Evolutionary conservation across 2,113 vertebrate species (phyloP).

Genomic region (Genyomyrus donnyi): DNA sequence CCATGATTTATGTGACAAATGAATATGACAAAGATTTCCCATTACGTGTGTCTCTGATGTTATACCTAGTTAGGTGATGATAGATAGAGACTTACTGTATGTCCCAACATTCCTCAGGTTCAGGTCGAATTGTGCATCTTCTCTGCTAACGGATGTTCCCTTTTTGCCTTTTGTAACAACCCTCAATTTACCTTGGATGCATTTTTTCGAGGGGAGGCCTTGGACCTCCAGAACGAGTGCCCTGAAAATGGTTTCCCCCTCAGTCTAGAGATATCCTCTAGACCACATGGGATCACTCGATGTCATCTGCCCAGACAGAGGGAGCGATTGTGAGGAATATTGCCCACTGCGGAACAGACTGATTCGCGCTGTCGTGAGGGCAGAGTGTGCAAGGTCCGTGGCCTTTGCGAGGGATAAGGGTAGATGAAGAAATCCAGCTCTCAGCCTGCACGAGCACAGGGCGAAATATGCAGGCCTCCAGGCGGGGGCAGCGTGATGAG

Average conservation of each 20-base stretch:
- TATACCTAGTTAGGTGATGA: slow-evolving; percentile 28
- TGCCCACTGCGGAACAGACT: not conserved
- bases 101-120: slow-evolving; percentile 59
- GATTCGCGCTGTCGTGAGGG: slow-evolving; percentile 1
- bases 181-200: slow-evolving; percentile 13
- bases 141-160: slow-evolving; percentile 27
- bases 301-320: not conserved
- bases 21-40: not conserved
- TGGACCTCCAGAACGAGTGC: slow-evolving; percentile 16
- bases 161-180: slow-evolving; percentile 31
- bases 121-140: slow-evolving; percentile 26
- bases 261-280: not conserved
- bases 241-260: not conserved
- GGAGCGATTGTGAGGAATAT: not conserved
- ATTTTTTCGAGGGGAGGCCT: slow-evolving; percentile 25
- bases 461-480: slow-evolving; percentile 22
- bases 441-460: slow-evolving; percentile 3
- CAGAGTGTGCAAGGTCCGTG: slow-evolving; percentile 15
- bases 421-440: not conserved
- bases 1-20: not conserved
- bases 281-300: not conserved
- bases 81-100: slow-evolving; percentile 57
- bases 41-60: slow-evolving; percentile 31
- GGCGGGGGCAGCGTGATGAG: slow-evolving; percentile 5
- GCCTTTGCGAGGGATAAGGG: slow-evolving; percentile 7